A percentile compares a stretch with the other conserved stretches of the same genome.
Evolutionary conservation across 2,797 vertebrate species (phyloP).

Genomic region (Bryconaethiops microstoma): DNA sequence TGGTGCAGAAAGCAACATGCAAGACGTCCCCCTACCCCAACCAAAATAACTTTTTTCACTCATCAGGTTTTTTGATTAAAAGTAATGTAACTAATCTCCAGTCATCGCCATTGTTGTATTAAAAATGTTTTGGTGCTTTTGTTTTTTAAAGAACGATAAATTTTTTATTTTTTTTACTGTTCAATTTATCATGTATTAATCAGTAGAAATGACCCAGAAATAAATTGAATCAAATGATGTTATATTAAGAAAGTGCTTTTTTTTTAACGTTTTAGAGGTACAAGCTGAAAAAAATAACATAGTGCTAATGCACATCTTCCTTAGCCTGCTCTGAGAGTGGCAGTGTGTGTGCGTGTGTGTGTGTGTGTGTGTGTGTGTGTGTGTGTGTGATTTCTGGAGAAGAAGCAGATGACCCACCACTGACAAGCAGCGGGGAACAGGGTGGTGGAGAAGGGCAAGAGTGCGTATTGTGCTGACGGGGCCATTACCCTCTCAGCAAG

Average conservation of each 20-base stretch:
- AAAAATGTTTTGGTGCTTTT: background rate
- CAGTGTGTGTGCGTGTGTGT: background rate
- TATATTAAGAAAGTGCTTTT: background rate
- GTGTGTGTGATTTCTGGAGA: constrained; percentile 25
- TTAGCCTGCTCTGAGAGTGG: background rate
- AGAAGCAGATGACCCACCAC: constrained; percentile 23
- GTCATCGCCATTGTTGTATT: too few relatives aligned
- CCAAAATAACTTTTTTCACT: too few relatives aligned
- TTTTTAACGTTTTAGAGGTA: background rate
- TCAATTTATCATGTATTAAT: background rate
- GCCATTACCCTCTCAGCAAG: constrained; percentile 61
- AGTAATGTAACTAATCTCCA: too few relatives aligned
- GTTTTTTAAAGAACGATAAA: background rate
- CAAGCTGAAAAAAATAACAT: background rate
- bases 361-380: constrained; percentile 15
- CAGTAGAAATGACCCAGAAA: background rate
- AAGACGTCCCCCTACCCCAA: too few relatives aligned
- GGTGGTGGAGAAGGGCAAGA: constrained; percentile 61
- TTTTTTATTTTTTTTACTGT: too few relatives aligned
- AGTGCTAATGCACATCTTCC: background rate
- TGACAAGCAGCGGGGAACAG: constrained; percentile 40
- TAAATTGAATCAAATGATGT: background rate
- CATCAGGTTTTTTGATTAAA: too few relatives aligned
- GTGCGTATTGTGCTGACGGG: constrained; percentile 56
- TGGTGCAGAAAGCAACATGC: background rate